Conservation (phyloP, 2,113 vertebrate genomes). For the Colistium nudipinnis region DNA sequence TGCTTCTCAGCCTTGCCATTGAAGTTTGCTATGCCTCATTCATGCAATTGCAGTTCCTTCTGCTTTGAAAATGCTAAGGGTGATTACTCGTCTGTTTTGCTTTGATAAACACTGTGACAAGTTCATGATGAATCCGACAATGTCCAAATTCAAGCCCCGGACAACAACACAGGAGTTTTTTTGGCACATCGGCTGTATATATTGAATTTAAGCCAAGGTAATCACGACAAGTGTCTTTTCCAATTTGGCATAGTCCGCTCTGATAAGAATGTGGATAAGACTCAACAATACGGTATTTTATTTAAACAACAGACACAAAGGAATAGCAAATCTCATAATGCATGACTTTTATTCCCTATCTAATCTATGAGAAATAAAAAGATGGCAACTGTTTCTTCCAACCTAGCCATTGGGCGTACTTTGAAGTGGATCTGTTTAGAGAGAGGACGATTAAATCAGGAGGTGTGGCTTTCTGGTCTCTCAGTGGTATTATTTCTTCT, state of each 20-base stretch:
- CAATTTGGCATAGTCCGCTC: conserved; percentile 23
- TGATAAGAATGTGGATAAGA: not conserved
- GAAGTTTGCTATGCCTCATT: conserved; percentile 26
- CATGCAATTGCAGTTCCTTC: conserved; percentile 33
- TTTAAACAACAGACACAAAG: conserved; percentile 15
- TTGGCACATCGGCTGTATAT: conserved; percentile 4
- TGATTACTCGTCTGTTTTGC: conserved; percentile 42
- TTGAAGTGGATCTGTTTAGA: conserved; percentile 54
- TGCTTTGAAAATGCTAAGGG: conserved; percentile 50
- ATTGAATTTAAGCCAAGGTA: conserved; percentile 18
- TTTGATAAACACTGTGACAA: not conserved
- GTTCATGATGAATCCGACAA: not conserved
- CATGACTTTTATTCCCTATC: conserved; percentile 24
- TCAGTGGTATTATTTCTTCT: conserved; percentile 25
- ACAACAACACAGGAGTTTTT: conserved; percentile 4
- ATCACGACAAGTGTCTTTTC: conserved; percentile 8
- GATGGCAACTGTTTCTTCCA: conserved; percentile 16
- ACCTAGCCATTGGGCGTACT: conserved; percentile 44
- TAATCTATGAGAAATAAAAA: conserved; percentile 7
- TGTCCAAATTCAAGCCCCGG: not conserved
- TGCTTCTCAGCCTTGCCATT: conserved; percentile 22
- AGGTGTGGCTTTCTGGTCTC: conserved; percentile 24
- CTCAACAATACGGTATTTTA: conserved; percentile 1
- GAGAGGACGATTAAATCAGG: conserved; percentile 25
- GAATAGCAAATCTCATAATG: conserved; percentile 18